These are phyloP conservation scores for Botia almorhae DNA, from an alignment of 2,797 vertebrate genomes.

Conservation along the genomic window DNA sequence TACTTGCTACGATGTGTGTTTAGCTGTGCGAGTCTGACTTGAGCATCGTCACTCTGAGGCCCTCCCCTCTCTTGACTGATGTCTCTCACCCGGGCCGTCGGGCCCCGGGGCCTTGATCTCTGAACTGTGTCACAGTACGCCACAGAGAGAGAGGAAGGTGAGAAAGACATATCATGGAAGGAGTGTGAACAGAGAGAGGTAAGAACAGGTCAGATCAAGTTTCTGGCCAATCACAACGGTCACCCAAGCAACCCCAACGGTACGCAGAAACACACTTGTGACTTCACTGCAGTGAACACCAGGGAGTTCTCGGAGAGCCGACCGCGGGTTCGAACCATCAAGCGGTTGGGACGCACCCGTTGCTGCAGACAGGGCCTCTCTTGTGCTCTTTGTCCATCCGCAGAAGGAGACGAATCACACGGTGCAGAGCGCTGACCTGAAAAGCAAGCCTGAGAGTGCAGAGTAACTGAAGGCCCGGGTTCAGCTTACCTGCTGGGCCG, in stretches of 20 bases:
- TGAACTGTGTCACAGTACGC: slow-evolving; percentile 46
- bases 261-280: slow-evolving; percentile 26
- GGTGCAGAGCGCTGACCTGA: slow-evolving; percentile 61
- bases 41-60: slow-evolving; percentile 20
- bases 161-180: slow-evolving; percentile 42
- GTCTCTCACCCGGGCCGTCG: slow-evolving; percentile 61
- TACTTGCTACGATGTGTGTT: slow-evolving; percentile 51
- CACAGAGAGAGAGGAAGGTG: slow-evolving; percentile 56
- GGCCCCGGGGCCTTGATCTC: slow-evolving; percentile 56
- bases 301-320: slow-evolving; percentile 40
- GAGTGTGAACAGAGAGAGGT: slow-evolving; percentile 33
- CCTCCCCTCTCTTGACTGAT: slow-evolving; percentile 53
- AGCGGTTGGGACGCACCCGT: slow-evolving; percentile 44
- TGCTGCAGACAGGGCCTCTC: slow-evolving; percentile 60
- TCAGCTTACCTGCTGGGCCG: slow-evolving; percentile 76
- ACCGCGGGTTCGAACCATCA: slow-evolving; percentile 27
- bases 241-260: slow-evolving; percentile 44
- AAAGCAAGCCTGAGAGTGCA: slow-evolving; percentile 55
- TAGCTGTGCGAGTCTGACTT: slow-evolving; percentile 16
- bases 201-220: slow-evolving; percentile 65
- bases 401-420: slow-evolving; percentile 42
- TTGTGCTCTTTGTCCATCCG: slow-evolving; percentile 59
- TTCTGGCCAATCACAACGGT: slow-evolving; percentile 68
- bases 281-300: slow-evolving; percentile 47
- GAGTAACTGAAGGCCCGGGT: slow-evolving; percentile 78